phyloP scores from a whole-genome alignment of 2,113 vertebrate genomes.

The Stigmatopora argus region DNA sequence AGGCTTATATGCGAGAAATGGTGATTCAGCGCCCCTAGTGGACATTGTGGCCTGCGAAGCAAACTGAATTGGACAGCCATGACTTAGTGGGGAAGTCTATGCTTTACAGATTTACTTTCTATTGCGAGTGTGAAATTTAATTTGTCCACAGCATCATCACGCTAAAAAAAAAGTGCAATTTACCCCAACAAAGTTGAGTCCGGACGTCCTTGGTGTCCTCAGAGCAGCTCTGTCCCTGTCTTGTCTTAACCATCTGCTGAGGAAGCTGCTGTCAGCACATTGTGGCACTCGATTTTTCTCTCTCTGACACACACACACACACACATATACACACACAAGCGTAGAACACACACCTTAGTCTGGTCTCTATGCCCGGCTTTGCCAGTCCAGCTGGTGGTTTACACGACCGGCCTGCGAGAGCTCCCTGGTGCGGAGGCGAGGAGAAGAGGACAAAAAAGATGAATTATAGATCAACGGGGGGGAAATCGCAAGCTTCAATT shows the following conservation, averaged over 20 bases:
- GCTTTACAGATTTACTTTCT: background rate
- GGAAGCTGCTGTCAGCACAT: constrained; percentile 45
- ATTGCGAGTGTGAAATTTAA: background rate
- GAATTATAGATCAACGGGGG: constrained; percentile 66
- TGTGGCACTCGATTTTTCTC: constrained; percentile 40
- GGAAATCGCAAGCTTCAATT: constrained; percentile 29
- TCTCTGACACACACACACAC: background rate
- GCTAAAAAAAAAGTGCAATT: background rate
- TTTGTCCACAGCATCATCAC: background rate
- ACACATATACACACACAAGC: constrained; percentile 15
- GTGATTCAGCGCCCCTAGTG: no score
- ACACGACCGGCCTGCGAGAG: constrained; percentile 46
- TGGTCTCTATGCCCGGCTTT: constrained; percentile 23
- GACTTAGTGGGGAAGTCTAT: background rate
- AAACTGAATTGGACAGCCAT: background rate
- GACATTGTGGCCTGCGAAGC: no score
- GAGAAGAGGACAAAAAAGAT: constrained; percentile 50
- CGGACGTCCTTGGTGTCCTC: background rate
- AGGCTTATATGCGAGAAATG: no score
- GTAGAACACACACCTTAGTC: constrained; percentile 5
- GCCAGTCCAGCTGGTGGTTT: constrained; percentile 62
- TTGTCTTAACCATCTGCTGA: constrained; percentile 61
- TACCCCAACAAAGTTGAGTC: background rate
- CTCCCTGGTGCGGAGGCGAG: constrained; percentile 55
- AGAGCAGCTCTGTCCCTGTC: constrained; percentile 18